Evolutionary conservation across 1,140 invertebrate genomes (phyloP).

Genomic region (Drosophila busckii): DNA sequence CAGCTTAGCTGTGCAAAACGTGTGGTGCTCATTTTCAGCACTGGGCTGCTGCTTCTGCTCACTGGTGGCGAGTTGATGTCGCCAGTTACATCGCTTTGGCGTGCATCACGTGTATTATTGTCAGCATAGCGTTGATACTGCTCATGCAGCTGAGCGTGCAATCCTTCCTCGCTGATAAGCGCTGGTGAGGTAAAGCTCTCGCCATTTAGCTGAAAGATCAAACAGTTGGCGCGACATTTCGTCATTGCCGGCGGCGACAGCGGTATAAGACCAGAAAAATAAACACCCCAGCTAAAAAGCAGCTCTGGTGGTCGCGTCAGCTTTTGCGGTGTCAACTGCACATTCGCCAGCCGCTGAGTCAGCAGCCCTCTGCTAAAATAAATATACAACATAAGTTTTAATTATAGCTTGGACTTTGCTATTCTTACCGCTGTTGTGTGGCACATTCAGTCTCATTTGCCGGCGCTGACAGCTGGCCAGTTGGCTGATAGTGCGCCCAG

Average conservation of each 20-base stretch:
- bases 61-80: conserved; percentile 54
- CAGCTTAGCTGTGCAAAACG: conserved; percentile 75
- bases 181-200: conserved; percentile 89
- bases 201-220: conserved; percentile 93
- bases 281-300: conserved; percentile 90
- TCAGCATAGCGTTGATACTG: conserved; percentile 55
- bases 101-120: conserved; percentile 26
- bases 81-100: conserved; percentile 14
- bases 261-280: conserved; percentile 89
- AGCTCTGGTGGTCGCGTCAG: conserved; percentile 78
- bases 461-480: conserved; percentile 7
- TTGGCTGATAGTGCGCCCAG: conserved; percentile 50
- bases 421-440: not conserved
- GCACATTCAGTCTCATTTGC: conserved; percentile 48
- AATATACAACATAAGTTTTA: not conserved
- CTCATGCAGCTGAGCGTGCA: conserved; percentile 54
- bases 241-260: conserved; percentile 77
- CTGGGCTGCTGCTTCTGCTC: conserved; percentile 53
- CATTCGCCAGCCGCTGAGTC: conserved; percentile 24
- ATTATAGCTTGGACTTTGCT: not conserved
- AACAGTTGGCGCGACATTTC: conserved; percentile 87
- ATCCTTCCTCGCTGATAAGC: conserved; percentile 42
- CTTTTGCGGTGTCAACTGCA: conserved; percentile 34
- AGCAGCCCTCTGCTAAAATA: conserved; percentile 22
- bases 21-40: conserved; percentile 45